Conservation (phyloP, 2,888 invertebrate genomes). For the Cephalotes varians region DNA sequence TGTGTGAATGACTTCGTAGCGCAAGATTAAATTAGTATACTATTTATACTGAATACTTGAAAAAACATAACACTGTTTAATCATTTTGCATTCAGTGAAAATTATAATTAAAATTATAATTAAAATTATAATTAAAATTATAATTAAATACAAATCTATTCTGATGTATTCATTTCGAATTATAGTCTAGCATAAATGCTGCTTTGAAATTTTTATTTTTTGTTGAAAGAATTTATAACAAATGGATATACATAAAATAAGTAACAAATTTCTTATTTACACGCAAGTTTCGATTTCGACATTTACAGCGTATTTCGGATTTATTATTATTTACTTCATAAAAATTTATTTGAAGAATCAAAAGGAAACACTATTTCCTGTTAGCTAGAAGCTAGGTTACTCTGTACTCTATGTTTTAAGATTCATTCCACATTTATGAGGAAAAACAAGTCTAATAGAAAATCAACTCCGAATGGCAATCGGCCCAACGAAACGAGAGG, state of each 20-base stretch:
- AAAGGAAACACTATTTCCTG: not conserved
- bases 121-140: no score
- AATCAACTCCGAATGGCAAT: conserved; percentile 35
- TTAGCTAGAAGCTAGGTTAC: no score
- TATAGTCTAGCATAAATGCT: not conserved
- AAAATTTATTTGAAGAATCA: not conserved
- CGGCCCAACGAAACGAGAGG: conserved; percentile 27
- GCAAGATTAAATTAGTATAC: conserved; percentile 39
- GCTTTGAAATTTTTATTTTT: not conserved
- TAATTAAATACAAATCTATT: no score
- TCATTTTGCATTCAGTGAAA: not conserved
- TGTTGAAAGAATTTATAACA: not conserved
- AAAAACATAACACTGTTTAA: not conserved
- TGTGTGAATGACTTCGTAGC: conserved; percentile 36
- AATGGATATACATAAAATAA: not conserved
- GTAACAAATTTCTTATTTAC: not conserved
- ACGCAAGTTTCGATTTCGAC: not conserved
- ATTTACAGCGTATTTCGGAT: not conserved
- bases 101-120: no score
- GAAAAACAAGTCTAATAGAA: conserved; percentile 12
- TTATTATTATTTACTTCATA: not conserved
- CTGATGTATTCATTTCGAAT: no score
- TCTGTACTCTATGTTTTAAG: not conserved
- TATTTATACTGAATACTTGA: not conserved
- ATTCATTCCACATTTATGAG: not conserved